Evolutionary conservation across 2,113 vertebrate species (phyloP).

Genomic region (Heterotilapia buettikoferi): DNA sequence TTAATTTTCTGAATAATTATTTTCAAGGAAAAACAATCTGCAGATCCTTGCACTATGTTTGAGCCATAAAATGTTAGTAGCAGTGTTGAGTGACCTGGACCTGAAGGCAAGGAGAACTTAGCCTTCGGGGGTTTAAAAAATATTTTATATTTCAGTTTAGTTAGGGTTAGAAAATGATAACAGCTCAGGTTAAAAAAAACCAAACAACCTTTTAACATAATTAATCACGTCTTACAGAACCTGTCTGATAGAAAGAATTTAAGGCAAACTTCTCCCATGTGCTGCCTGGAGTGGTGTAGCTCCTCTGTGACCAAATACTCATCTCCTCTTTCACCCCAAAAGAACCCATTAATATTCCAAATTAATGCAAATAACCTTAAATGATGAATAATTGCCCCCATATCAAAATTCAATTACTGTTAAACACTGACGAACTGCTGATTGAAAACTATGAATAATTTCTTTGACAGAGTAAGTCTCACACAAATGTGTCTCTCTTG

Average conservation of each 20-base stretch:
- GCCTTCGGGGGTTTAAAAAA: not conserved
- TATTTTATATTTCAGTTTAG: not conserved
- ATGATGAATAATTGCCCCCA: constrained; percentile 57
- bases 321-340: constrained; percentile 26
- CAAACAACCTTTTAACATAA: not conserved
- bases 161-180: not conserved
- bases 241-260: not conserved
- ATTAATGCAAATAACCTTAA: constrained; percentile 58
- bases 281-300: constrained; percentile 21
- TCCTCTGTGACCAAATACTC: constrained; percentile 55
- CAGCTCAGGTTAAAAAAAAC: not conserved
- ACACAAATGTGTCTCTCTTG: not conserved
- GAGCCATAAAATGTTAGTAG: not conserved
- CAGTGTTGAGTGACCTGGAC: not conserved
- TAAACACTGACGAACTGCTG: constrained; percentile 43
- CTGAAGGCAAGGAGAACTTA: not conserved
- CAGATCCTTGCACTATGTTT: not conserved
- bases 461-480: not conserved
- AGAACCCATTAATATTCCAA: constrained; percentile 54
- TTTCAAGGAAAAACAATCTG: not conserved
- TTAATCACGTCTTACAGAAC: not conserved
- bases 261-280: not conserved
- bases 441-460: constrained; percentile 52
- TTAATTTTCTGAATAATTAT: not conserved
- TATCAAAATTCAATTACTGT: constrained; percentile 57